Base-by-base conservation (phyloP, 2,113 vertebrate genomes). In the Aptenodytes patagonicus region DNA sequence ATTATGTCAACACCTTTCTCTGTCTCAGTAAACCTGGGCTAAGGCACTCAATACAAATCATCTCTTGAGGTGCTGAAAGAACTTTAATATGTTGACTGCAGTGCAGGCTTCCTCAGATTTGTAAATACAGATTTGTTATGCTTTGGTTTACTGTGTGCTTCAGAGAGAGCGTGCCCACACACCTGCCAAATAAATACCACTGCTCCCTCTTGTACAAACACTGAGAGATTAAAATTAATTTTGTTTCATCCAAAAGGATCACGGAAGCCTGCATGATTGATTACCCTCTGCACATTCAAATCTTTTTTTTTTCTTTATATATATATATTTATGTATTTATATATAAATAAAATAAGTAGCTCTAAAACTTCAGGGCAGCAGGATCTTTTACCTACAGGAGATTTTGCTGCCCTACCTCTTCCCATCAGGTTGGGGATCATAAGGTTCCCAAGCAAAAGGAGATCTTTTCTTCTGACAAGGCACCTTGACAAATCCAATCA, bases 111-210 rank as follows among this genome's bases (percentile, higher is more conserved):
- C 65, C 77, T 94, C 83, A 90, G 82, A 80, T 93, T 91, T 88
- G 83, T 94, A 95, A 95, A 94, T 82, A 95, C 65, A 85, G 81
- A 91, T 95, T 94, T 92, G 94, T 96, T 95, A 76, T 44, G 61
- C 61, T 96, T 89, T 92, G 89, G 54, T 92, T 95, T 90, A 83
- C 38, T 46, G 65, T 2, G 9, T 79, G 80, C 86, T 93, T 93
- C 61, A 76, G 60, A 84, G 60, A 18, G 25, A 77, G 17, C 0
- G 3, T 71, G 77, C 69, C 61, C 49, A 68, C 69, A 78, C 17
- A 65, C 68, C 76, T 89, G 92, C 73, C 86, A 87, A 46, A 87
- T 57, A 96, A 95, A 93, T 58, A 77, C 49, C 42, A 20, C 60
- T 65, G n/a, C 40, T 90, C 71, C 62, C 62, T 83, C 93, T 69